phyloP scores from a whole-genome alignment of 2,113 vertebrate genomes.

The Menidia beryllina region DNA sequence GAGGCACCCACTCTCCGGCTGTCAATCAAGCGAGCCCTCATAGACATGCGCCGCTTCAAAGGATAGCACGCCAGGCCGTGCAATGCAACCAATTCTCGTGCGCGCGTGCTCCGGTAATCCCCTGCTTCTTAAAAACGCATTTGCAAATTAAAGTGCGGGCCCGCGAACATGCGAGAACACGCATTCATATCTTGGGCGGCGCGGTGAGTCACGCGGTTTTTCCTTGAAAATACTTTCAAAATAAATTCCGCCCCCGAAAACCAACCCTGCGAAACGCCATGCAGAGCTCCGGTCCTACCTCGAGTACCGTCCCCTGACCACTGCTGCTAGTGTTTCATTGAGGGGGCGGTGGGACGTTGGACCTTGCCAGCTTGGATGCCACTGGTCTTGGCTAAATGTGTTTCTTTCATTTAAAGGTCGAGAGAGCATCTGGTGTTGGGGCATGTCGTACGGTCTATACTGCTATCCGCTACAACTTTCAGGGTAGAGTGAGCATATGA shows the following conservation, averaged over 20 bases:
- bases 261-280: background rate
- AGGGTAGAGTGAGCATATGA: constrained; percentile 14
- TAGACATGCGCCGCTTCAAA: constrained; percentile 37
- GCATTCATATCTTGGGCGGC: background rate
- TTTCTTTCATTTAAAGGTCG: constrained; percentile 37
- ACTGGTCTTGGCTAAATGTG: constrained; percentile 6
- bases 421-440: constrained; percentile 50
- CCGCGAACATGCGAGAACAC: background rate
- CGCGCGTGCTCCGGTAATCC: constrained; percentile 22
- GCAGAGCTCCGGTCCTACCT: background rate
- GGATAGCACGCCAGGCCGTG: constrained; percentile 1
- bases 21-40: constrained; percentile 48
- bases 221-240: background rate
- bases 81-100: constrained; percentile 38
- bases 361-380: constrained; percentile 7
- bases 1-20: constrained; percentile 35
- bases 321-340: constrained; percentile 14
- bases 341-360: background rate
- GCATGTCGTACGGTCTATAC: constrained; percentile 1
- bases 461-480: constrained; percentile 16
- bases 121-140: constrained; percentile 1
- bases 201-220: background rate
- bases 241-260: background rate
- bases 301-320: background rate
- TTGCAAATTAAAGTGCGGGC: constrained; percentile 26